Base-by-base conservation (phyloP, 2,113 vertebrate species). In the Paradoxurus hermaphroditus region DNA sequence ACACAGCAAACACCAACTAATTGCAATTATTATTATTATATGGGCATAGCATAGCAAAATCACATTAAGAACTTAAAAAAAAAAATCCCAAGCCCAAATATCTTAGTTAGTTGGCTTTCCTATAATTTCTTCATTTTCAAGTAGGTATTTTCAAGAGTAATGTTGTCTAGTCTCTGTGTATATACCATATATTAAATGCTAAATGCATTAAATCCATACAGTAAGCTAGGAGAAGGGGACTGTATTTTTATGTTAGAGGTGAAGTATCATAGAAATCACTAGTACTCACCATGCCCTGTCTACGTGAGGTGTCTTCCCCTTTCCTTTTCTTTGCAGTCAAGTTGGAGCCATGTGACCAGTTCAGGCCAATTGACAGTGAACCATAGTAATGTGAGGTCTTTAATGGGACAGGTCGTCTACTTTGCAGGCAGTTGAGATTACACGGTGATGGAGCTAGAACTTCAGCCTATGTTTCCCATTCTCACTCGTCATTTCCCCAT, bases 341-440 rank as follows among this genome's bases (percentile, higher is more conserved):
- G 7, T 19, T 18, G 27, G 59, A 12, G 9, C 16, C 51, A 7
- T 83, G 5, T 8, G 59, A 46, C 21, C 21, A 65, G 31, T 79
- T 79, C 15, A 53, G 36, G 1, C 11, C 44, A 56, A 65, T 3
- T 31, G 41, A 39, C 39, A 29, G 7, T 94, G 70, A 89, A 11
- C 13, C 63, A 11, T 41, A 51, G 27, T 51, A 31, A 44, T 1
- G 0, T 21, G 6, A 27, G 10, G 16, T 16, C 7, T 7, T 46
- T 44, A 7, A 39, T 13, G 89, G 31, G 72, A 21, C 14, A 46
- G 1, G 0, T 49, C 9, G 7, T 44, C 2, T 5, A 7, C 62
- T 59, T 62, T 16, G n/a, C 0, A 53, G 1, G 4, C 1, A 44
- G 7, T 11, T n/a, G 21, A 56, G 7, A 23, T 41, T 25, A n/a